Conservation (phyloP, 2,113 vertebrate species). For the Xiphorhynchus elegans region DNA sequence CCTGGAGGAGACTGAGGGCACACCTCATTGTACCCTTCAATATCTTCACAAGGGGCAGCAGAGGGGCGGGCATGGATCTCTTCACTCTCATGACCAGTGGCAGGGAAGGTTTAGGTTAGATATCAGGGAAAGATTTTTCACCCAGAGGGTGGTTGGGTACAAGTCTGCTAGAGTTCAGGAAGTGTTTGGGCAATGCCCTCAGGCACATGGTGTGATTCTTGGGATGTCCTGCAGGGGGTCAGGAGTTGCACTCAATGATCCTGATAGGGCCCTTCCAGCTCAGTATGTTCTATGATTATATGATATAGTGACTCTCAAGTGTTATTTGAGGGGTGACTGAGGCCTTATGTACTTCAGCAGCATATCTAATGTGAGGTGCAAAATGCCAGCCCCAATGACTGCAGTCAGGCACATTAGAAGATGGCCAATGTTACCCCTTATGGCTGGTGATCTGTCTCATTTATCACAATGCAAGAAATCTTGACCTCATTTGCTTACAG, state of each 20-base stretch:
- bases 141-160: rapidly evolving
- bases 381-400: neutral
- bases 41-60: rapidly evolving
- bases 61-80: neutral
- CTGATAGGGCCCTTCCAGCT: neutral
- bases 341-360: neutral
- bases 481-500: neutral
- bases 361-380: neutral
- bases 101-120: neutral
- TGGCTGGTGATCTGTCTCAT: neutral
- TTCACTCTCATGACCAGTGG: neutral
- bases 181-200: neutral
- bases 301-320: neutral
- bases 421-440: neutral
- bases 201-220: neutral
- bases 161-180: neutral
- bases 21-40: neutral
- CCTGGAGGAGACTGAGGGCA: neutral
- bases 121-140: neutral
- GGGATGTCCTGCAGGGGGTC: neutral
- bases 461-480: neutral
- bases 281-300: neutral
- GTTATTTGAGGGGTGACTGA: rapidly evolving
- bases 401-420: neutral
- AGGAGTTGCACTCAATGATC: rapidly evolving